phyloP scores from a whole-genome alignment of 2,888 invertebrate genomes.

The Neria commutata region DNA sequence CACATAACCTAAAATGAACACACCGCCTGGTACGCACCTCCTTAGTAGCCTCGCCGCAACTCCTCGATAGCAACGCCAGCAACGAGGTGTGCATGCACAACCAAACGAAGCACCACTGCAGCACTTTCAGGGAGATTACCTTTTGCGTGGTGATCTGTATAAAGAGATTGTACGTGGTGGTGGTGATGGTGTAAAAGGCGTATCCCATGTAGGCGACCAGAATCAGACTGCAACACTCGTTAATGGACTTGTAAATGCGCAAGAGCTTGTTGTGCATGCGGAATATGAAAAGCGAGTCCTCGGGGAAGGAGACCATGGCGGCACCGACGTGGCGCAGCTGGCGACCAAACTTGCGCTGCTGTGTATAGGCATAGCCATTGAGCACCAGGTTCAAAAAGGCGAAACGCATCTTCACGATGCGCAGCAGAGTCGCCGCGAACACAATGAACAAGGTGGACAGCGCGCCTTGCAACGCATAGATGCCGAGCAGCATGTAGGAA shows the following conservation, averaged over 20 bases:
- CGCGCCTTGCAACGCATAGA: constrained; percentile 50
- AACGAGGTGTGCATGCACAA: constrained; percentile 45
- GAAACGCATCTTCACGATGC: constrained; percentile 51
- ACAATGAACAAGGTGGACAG: constrained; percentile 51
- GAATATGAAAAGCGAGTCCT: constrained; percentile 52
- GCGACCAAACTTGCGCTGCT: constrained; percentile 31
- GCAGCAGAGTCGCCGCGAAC: constrained; percentile 47
- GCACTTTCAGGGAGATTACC: constrained; percentile 39
- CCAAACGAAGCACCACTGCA: constrained; percentile 50
- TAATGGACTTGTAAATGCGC: constrained; percentile 50
- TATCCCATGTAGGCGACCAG: constrained; percentile 56
- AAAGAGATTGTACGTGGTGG: constrained; percentile 57
- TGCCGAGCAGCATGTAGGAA: constrained; percentile 44
- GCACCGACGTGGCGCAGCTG: constrained; percentile 13
- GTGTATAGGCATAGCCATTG: constrained; percentile 46
- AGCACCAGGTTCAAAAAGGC: constrained; percentile 50
- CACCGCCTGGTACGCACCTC: constrained; percentile 42
- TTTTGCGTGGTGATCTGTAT: constrained; percentile 52
- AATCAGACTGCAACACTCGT: constrained; percentile 53
- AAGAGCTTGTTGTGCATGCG: constrained; percentile 54
- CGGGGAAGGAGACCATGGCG: constrained; percentile 45
- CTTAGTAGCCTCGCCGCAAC: constrained; percentile 49
- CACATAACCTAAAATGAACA: background rate
- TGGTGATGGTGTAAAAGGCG: constrained; percentile 57
- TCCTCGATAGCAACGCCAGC: constrained; percentile 45